Evolutionary conservation across 2,113 vertebrate genomes (phyloP).

Genomic region (Archocentrus centrarchus): DNA sequence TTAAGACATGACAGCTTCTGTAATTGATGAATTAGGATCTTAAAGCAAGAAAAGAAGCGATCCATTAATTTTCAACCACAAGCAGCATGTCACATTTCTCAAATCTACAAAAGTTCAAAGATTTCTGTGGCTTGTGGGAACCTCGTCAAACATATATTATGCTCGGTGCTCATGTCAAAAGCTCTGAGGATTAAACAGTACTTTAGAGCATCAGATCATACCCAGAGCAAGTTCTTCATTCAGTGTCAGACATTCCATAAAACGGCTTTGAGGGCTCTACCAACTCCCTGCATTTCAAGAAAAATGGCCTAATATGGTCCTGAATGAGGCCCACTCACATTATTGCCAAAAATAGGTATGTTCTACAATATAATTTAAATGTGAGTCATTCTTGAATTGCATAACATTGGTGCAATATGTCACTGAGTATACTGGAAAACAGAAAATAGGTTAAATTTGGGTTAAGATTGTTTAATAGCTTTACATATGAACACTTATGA

Average conservation of each 20-base stretch:
- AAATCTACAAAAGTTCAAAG: background rate
- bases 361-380: background rate
- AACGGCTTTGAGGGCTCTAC: slow-evolving; percentile 46
- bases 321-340: background rate
- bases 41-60: background rate
- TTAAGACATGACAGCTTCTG: background rate
- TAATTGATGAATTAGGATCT: background rate
- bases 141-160: slow-evolving; percentile 3
- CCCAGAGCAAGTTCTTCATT: slow-evolving; percentile 20
- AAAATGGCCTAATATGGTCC: slow-evolving; percentile 57
- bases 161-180: slow-evolving; percentile 8
- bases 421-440: background rate
- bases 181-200: slow-evolving; percentile 38
- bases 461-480: background rate
- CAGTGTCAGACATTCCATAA: slow-evolving; percentile 48
- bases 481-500: background rate
- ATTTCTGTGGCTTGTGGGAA: slow-evolving; percentile 13
- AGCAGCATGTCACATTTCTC: background rate
- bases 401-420: background rate
- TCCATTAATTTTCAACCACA: background rate
- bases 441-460: background rate
- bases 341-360: slow-evolving; percentile 45
- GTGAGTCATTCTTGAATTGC: background rate
- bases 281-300: slow-evolving; percentile 26
- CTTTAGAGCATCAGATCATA: slow-evolving; percentile 36